phyloP scores from a whole-genome alignment of 2,888 invertebrate species.

The Parnassius mnemosyne region DNA sequence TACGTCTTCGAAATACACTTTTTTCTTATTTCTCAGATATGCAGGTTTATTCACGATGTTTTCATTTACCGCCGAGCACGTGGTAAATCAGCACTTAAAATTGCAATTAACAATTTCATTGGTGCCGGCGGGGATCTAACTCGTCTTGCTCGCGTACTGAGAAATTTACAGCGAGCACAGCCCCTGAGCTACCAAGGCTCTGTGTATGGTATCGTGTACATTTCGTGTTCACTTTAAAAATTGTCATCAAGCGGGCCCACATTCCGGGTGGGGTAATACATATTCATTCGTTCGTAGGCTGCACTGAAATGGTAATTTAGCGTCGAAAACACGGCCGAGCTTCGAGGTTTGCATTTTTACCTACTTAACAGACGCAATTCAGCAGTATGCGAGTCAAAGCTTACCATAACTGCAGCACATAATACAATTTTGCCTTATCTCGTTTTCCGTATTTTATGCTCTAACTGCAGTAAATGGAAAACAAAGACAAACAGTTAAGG shows the following conservation, averaged over 20 bases:
- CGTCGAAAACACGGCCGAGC: slow-evolving; percentile 63
- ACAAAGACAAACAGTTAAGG: slow-evolving; percentile 1
- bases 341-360: slow-evolving; percentile 68
- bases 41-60: no score
- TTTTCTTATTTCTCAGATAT: no score
- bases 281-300: slow-evolving; percentile 70
- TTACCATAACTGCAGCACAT: slow-evolving; percentile 14
- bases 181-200: no score
- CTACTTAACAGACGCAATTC: slow-evolving; percentile 41
- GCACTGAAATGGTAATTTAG: slow-evolving; percentile 70
- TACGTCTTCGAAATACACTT: no score
- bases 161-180: no score
- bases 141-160: no score
- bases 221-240: slow-evolving; percentile 36
- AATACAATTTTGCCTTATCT: slow-evolving; percentile 30
- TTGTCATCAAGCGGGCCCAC: slow-evolving; percentile 59
- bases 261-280: slow-evolving; percentile 57
- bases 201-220: neutral
- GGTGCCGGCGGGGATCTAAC: no score
- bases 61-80: no score
- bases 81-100: no score
- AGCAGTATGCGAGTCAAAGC: slow-evolving; percentile 19
- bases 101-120: no score
- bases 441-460: slow-evolving; percentile 30
- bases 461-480: neutral